Evolutionary conservation across 2,888 invertebrate species (phyloP), one percentile per base, ranked within the genome.

Genomic region (Pediacus dermestoides): DNA sequence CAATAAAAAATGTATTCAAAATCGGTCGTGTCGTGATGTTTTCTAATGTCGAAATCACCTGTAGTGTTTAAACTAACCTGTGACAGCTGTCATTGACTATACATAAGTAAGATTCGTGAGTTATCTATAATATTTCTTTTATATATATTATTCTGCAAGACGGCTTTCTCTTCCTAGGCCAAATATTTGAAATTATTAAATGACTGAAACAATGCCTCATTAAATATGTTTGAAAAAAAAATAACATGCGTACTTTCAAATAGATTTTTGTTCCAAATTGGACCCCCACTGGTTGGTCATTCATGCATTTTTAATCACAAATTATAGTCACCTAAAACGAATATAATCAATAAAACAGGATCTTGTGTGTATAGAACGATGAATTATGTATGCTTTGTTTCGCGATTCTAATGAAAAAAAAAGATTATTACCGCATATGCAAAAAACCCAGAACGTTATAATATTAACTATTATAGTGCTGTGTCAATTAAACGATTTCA

Each of bases 41-140:
- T 39, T 50, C 39, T 44, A 21, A 27, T 46, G 44, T 46, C 44
- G 36, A 39, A 46, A 44, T 48, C 44, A 48, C 48, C 50, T 48
- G 48, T 40, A 39, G 48, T 34, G 48, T 44, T 39, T 38, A 40
- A 44, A 46, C 11, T 28, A 10, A 9, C 11, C 12, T 50, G 46
- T 50, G 48, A 50, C 48, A 46, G 44, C 48, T 44, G 48, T 44
- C 46, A 46, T 28, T 28, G 12, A 14, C 11, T 28, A n/a, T n/a
- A n/a, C n/a, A 28, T 28, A 13, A 28, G 4, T 9, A 7, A 9
- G 7, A 8, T 13, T 28, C 28, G 28, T 28, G 28, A 10, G 28
- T 28, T 13, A 28, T 28, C 28, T 14, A 28, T 28, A 28, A 28
- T 28, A 9, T 28, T 14, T 28, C n/a, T 28, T 28, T 10, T 13